phyloP scores from a whole-genome alignment of 2,113 vertebrate species.

The Stictonetta naevosa region DNA sequence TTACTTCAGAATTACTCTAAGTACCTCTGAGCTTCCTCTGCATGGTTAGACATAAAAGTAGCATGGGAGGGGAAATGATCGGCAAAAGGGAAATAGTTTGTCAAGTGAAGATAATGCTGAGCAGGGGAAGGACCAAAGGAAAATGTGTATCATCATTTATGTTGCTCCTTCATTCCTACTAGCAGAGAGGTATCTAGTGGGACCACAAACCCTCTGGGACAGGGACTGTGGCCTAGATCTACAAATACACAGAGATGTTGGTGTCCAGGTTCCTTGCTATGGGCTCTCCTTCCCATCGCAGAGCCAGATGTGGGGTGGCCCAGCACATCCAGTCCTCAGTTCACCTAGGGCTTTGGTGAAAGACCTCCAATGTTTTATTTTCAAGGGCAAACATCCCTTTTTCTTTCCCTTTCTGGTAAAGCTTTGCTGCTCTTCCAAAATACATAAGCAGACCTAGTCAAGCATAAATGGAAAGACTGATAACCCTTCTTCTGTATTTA shows the following conservation, averaged over 20 bases:
- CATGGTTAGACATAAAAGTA: background rate
- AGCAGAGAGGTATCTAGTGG: background rate
- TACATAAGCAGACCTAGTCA: background rate
- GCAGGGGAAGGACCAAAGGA: background rate
- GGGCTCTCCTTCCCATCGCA: fast-evolving
- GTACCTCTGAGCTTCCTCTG: background rate
- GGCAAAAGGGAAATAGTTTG: background rate
- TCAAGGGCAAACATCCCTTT: background rate
- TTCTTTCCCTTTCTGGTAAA: background rate
- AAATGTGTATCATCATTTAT: background rate
- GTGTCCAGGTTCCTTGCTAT: too few relatives aligned
- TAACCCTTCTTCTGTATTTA: background rate
- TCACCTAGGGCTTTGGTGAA: background rate
- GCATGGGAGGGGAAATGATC: background rate
- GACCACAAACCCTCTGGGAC: background rate
- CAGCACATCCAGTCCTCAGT: background rate
- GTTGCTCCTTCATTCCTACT: background rate
- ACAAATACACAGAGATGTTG: background rate
- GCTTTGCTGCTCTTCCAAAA: background rate
- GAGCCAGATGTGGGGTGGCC: background rate
- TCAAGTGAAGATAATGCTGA: background rate
- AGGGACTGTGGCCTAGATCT: background rate
- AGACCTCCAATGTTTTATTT: background rate
- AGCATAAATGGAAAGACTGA: background rate
- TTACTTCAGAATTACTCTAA: background rate